Conservation (phyloP, 2,888 invertebrate genomes). For the Andrena minutula region DNA sequence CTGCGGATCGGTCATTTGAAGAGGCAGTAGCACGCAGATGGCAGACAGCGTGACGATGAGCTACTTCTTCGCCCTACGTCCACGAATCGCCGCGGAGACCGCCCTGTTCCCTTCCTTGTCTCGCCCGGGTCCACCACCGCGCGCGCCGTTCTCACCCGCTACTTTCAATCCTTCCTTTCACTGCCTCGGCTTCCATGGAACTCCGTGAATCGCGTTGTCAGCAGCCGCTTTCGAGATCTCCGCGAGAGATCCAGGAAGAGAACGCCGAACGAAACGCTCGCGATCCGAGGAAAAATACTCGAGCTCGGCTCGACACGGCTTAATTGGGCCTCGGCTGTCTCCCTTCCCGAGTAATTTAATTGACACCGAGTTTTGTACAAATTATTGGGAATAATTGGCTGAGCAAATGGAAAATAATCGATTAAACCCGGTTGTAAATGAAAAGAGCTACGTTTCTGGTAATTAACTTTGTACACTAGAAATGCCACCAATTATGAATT, state of each 20-base stretch:
- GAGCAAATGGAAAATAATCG: neutral
- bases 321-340: slow-evolving; percentile 5
- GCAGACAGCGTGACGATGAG: slow-evolving; percentile 79
- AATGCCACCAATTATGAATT: neutral
- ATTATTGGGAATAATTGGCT: neutral
- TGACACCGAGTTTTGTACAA: slow-evolving; percentile 3
- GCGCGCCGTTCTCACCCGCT: slow-evolving; percentile 28
- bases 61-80: slow-evolving; percentile 66
- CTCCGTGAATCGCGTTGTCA: slow-evolving; percentile 59
- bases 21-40: slow-evolving; percentile 68
- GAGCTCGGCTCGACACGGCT: neutral
- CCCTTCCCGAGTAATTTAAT: neutral
- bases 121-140: slow-evolving; percentile 7
- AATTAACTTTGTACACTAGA: no score
- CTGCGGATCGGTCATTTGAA: slow-evolving; percentile 62
- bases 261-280: slow-evolving; percentile 11
- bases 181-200: slow-evolving; percentile 53
- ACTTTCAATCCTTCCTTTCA: slow-evolving; percentile 57
- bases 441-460: no score
- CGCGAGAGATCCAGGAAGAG: slow-evolving; percentile 34
- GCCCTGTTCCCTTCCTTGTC: slow-evolving; percentile 33
- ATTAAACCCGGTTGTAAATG: neutral
- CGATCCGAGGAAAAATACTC: slow-evolving; percentile 3
- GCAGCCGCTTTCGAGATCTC: slow-evolving; percentile 45
- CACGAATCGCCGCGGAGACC: slow-evolving; percentile 52